These are phyloP conservation scores for Ferdinandea cuprea DNA, from an alignment of 2,888 invertebrate species.

Conservation along the genomic window DNA sequence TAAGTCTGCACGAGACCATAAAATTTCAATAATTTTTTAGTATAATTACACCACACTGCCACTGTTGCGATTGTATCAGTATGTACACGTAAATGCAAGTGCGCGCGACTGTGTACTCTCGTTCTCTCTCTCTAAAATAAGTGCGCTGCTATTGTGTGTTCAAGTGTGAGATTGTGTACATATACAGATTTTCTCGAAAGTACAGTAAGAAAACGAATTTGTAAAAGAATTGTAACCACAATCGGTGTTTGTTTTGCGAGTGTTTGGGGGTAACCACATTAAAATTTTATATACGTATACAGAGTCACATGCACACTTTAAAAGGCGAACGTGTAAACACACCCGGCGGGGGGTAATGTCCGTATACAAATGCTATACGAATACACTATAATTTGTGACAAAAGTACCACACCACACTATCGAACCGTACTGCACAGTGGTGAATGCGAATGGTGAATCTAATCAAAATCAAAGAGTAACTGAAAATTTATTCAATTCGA, in stretches of 20 bases:
- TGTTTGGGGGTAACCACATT: neutral
- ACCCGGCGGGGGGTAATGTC: conserved; percentile 31
- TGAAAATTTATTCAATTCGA: conserved; percentile 40
- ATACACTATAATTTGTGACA: neutral
- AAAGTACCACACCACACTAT: neutral
- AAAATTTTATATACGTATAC: too few relatives aligned
- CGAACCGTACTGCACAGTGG: conserved; percentile 43
- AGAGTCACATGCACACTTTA: too few relatives aligned
- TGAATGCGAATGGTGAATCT: conserved; percentile 21
- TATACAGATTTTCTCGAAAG: conserved; percentile 11
- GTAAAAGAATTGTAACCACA: neutral
- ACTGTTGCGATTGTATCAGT: conserved; percentile 37
- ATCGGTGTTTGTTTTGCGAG: conserved; percentile 3
- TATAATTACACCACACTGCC: conserved; percentile 47
- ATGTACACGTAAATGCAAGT: conserved; percentile 34
- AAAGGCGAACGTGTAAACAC: neutral
- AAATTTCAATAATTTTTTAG: conserved; percentile 64
- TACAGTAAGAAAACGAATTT: conserved; percentile 30
- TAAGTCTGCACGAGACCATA: conserved; percentile 67
- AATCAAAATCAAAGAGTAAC: conserved; percentile 59
- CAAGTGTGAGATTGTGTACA: neutral
- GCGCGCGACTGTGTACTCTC: conserved; percentile 23
- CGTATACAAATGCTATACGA: conserved; percentile 12
- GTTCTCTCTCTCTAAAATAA: neutral
- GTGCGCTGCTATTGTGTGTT: conserved; percentile 1